Evolutionary conservation across 2,888 invertebrate genomes (phyloP), one percentile per base, ranked within the genome.

Genomic region (Sylvicola fuscatus): DNA sequence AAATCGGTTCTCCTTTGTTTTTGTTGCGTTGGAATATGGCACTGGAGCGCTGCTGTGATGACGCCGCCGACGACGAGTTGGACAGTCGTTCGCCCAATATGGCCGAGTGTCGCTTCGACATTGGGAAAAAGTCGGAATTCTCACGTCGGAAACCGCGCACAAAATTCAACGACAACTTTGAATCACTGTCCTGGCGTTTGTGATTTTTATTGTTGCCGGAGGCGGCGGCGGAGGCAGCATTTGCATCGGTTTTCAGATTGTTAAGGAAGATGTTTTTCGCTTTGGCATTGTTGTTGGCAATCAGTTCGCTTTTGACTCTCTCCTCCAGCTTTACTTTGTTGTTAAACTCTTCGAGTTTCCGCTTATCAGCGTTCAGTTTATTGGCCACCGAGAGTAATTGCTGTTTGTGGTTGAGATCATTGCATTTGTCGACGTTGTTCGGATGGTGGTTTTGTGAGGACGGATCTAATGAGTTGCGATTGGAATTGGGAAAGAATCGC

Each of bases 111-210:
- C 83, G 64, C 43, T 77, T 71, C 14, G 75, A 69, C 37, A 78
- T 60, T 8, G 81, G 80, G 51, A 82, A 80, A 48, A 84, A 73
- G 54, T 84, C 83, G 1, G 83, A 82, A 54, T 82, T 81, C 54
- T 84, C 83, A 43, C 84, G 67, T 40, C 83, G 67, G 55, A 84
- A 83, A 27, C 77, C 79, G 45, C 80, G 68, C 43, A 77, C 72
- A 57, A 81, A 80, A 41, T 76, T 67, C 47, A 70, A 72, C 33
- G 71, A 66, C 45, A 79, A 61, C 53, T 71, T 76, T 11, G 70
- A 65, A 49, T 80, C 81, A 40, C 76, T 67, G 42, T 81, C 80
- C 53, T 76, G 75, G 40, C 79, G 69, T 45, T 79, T 70, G 51
- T 77, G 75, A 43, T 64, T 62, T 47, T 54, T 50, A 37, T 64